phyloP scores from a whole-genome alignment of 2,797 vertebrate genomes.

The Lateolabrax maculatus region DNA sequence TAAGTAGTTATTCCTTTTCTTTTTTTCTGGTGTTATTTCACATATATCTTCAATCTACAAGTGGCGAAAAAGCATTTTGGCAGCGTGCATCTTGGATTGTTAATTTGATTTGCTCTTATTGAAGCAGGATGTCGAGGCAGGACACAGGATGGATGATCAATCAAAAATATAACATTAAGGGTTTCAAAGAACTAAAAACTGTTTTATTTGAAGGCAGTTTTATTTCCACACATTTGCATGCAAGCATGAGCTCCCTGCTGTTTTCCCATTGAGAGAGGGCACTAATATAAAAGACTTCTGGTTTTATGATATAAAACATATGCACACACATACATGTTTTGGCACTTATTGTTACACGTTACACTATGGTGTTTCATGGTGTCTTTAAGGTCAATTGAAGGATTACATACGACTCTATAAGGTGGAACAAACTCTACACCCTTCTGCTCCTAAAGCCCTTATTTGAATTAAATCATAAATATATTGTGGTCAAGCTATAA shows the following conservation, averaged over 20 bases:
- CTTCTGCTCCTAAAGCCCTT: conserved; percentile 29
- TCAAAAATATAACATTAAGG: conserved; percentile 21
- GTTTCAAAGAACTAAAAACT: conserved; percentile 27
- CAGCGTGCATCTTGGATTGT: conserved; percentile 17
- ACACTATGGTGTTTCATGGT: conserved; percentile 52
- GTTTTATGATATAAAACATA: neutral
- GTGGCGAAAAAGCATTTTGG: conserved; percentile 2
- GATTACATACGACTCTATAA: conserved; percentile 44
- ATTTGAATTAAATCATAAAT: conserved; percentile 55
- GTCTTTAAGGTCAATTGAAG: conserved; percentile 68
- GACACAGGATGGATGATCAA: conserved; percentile 28
- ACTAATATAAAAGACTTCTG: neutral
- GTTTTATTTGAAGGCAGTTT: conserved; percentile 7
- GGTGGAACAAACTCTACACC: conserved; percentile 17
- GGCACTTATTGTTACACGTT: conserved; percentile 17
- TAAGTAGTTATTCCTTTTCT: neutral
- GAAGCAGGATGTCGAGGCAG: neutral
- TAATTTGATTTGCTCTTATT: conserved; percentile 45
- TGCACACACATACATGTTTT: neutral
- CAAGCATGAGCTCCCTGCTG: neutral
- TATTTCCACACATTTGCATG: neutral
- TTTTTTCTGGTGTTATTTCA: neutral
- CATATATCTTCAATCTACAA: neutral
- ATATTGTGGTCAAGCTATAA: conserved; percentile 19
- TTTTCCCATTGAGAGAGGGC: neutral